Evolutionary conservation across 1,140 invertebrate genomes (phyloP).

Genomic region (Chironomus striatipennis): DNA sequence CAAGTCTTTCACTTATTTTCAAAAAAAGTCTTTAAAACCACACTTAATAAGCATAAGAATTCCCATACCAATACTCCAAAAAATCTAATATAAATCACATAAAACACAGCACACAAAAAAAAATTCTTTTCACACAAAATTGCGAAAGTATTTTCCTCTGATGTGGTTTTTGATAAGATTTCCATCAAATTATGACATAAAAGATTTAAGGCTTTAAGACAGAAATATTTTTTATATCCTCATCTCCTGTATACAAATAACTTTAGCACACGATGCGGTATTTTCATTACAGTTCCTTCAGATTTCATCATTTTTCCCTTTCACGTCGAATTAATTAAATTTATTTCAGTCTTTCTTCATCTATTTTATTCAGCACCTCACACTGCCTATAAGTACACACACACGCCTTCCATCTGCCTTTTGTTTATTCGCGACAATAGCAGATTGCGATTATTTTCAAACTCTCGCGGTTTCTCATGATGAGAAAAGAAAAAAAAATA

Average conservation of each 20-base stretch:
- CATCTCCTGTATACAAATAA: too few species aligned
- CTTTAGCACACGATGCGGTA: not conserved
- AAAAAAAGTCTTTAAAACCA: too few species aligned
- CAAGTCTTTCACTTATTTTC: too few species aligned
- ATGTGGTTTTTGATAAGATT: conserved; percentile 8
- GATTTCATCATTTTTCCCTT: not conserved
- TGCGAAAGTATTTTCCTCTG: not conserved
- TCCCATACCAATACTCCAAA: not conserved
- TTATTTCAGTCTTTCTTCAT: not conserved
- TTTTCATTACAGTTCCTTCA: not conserved
- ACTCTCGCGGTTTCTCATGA: not conserved
- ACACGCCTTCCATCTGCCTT: not conserved
- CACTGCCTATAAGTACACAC: too few species aligned
- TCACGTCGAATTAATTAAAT: conserved; percentile 1
- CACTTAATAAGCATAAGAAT: too few species aligned
- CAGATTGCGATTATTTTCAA: not conserved
- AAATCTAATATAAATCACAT: not conserved
- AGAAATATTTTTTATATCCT: not conserved
- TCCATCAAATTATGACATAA: conserved; percentile 2
- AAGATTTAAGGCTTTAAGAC: not conserved
- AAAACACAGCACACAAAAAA: not conserved
- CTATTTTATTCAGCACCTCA: too few species aligned
- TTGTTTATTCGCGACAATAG: not conserved
- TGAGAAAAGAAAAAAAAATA: not conserved
- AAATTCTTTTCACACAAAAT: not conserved